Percentiles rank a stretch among this genome's conserved stretches.
Evolutionary conservation across 2,888 invertebrate genomes (phyloP).

Genomic region (Morinoia aosen): DNA sequence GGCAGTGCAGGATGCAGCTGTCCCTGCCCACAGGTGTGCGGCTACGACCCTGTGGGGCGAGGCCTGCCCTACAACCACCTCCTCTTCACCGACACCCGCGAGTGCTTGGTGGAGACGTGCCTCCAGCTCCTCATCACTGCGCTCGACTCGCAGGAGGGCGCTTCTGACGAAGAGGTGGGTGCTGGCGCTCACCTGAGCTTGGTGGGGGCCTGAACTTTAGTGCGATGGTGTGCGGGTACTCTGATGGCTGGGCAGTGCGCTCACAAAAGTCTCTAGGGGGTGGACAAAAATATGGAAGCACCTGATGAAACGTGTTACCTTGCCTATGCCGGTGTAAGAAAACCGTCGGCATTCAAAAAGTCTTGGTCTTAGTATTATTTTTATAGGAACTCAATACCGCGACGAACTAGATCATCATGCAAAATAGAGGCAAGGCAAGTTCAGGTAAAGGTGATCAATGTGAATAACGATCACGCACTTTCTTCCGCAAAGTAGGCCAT

Average conservation of each 20-base stretch:
- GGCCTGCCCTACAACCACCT: constrained; percentile 94
- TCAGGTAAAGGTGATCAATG: too few relatives aligned
- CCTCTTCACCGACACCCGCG: constrained; percentile 91
- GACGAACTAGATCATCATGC: too few relatives aligned
- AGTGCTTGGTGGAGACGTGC: constrained; percentile 93
- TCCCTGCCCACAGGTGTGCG: constrained; percentile 78
- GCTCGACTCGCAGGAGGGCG: constrained; percentile 90
- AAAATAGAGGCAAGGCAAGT: too few relatives aligned
- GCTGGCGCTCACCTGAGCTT: constrained; percentile 55
- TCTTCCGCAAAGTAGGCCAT: too few relatives aligned
- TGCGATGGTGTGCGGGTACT: background rate
- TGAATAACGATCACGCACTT: too few relatives aligned
- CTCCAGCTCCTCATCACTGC: constrained; percentile 94
- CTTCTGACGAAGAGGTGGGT: constrained; percentile 77
- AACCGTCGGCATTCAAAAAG: too few relatives aligned
- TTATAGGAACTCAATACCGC: too few relatives aligned
- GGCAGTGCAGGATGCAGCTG: background rate
- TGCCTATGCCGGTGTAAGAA: too few relatives aligned
- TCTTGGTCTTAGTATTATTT: too few relatives aligned
- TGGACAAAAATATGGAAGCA: too few relatives aligned
- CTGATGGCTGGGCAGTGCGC: background rate
- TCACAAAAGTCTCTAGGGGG: background rate
- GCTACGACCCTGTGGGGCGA: constrained; percentile 98
- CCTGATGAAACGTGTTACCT: too few relatives aligned
- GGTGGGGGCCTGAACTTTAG: constrained; percentile 72